A percentile compares a stretch with the other conserved stretches of the same genome.
Conservation (phyloP, 2,113 vertebrate species). For the Loxodonta africana region DNA sequence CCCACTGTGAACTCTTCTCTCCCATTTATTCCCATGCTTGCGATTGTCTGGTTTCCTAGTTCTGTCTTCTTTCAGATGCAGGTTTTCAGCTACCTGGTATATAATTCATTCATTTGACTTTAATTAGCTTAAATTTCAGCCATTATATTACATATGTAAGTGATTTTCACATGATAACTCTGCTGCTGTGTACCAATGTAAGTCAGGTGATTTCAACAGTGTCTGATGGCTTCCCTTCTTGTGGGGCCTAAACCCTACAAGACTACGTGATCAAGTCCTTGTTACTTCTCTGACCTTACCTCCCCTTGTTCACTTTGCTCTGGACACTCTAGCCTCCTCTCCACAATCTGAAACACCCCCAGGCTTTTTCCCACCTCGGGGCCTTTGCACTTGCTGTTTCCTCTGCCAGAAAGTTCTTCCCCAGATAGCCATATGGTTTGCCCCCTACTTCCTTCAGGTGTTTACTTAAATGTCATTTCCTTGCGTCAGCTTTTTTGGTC, state of each 20-base stretch:
- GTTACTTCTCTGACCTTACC: neutral
- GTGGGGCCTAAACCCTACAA: too few species aligned
- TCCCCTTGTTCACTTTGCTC: neutral
- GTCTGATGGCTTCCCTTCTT: neutral
- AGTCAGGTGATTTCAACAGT: neutral
- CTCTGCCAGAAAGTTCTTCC: neutral
- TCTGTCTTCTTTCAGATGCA: neutral
- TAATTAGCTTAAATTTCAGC: neutral
- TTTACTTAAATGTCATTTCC: neutral
- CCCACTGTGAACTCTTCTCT: neutral
- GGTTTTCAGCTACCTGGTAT: neutral
- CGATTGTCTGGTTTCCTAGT: neutral
- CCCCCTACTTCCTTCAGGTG: neutral
- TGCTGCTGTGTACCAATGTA: neutral
- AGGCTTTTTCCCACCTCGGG: neutral
- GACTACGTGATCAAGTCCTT: neutral
- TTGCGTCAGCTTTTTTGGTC: neutral
- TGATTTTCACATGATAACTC: neutral
- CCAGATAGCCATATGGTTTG: neutral
- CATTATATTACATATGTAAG: neutral
- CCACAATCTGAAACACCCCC: too few species aligned
- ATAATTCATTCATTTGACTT: neutral
- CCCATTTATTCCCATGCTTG: too few species aligned
- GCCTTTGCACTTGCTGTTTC: neutral
- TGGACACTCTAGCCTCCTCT: neutral